Evolutionary conservation across 92 coral and sea anemone species (phyloP), one percentile per base, ranked within the genome.

Genomic region (Zoanthus gigantus): DNA sequence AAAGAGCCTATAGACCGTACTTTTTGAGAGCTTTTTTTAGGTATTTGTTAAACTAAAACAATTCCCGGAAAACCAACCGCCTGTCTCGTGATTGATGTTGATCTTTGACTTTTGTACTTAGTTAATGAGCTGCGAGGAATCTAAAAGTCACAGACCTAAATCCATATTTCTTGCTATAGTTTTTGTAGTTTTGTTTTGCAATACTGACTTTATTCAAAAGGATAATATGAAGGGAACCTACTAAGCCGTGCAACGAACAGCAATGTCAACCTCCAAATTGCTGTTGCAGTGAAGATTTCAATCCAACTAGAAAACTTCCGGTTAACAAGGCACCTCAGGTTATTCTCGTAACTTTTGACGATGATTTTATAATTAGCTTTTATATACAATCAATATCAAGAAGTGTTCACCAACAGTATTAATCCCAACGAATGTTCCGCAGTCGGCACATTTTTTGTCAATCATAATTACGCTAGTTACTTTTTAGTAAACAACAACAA

Each of bases 381-480:
- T n/a, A 93, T 91, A 69, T 87, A 77, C 74, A 83, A 87, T 31
- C 93, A 93, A 83, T 95, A 95, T 53, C 86, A 86, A 29, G 92
- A 91, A 28, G 94, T 92, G 16, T 87, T 95, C 58, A 72, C 74
- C 14, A 94, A 84, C 42, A 71, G 92, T 71, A 81, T 15, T 2
- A 95, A 95, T 78, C 98, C 98, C 0, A 95, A 95, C 69, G 90
- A 89, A 74, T 95, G 98, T 74, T 93, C 98, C 98, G 93, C 90
- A 0, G 77, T 88, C 31, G 98, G 92, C 1, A 95, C 98, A 11
- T 91, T 95, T 82, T 95, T 95, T 71, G 83, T 93, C 16, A 89
- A 88, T 58, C 96, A 95, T 67, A 91, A 93, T 80, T 93, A 93
- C 89, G 91, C 98, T 6, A 89, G 89, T 52, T 95, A 95, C 79